Conservation (phyloP, 2,113 vertebrate species). For the Noturus placidus region DNA sequence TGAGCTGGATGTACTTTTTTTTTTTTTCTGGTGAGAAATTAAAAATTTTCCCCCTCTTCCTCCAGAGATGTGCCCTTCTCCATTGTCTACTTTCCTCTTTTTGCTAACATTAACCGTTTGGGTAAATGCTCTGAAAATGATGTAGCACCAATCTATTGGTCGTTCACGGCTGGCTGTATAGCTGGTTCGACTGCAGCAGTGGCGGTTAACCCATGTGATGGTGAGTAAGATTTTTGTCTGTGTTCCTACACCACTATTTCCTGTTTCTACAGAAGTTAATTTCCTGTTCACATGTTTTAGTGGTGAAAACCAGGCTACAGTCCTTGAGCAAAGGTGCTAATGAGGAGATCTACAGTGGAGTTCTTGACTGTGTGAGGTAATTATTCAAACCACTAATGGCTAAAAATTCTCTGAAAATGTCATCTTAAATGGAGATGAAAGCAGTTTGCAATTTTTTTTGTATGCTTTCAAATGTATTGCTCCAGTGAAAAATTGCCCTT, state of each 20-base stretch:
- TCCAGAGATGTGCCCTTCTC: slow-evolving; percentile 82
- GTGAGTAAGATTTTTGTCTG: slow-evolving; percentile 55
- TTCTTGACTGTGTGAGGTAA: slow-evolving; percentile 75
- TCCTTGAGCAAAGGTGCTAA: slow-evolving; percentile 74
- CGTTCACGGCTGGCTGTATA: slow-evolving; percentile 75
- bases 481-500: not conserved
- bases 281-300: slow-evolving; percentile 54
- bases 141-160: slow-evolving; percentile 75
- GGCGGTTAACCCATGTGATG: slow-evolving; percentile 79
- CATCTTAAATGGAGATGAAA: not conserved
- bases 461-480: too few species aligned
- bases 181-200: slow-evolving; percentile 74
- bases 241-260: not conserved
- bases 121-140: slow-evolving; percentile 64
- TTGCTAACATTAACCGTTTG: slow-evolving; percentile 76
- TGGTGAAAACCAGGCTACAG: slow-evolving; percentile 81
- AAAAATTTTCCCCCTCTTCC: too few species aligned
- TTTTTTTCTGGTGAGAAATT: too few species aligned
- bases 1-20: too few species aligned
- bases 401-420: not conserved
- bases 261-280: not conserved
- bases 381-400: not conserved
- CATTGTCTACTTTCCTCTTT: slow-evolving; percentile 79
- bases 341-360: slow-evolving; percentile 77
- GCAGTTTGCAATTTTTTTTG: not conserved